phyloP scores from a whole-genome alignment of 2,888 invertebrate species.

The Germaria angustata region DNA sequence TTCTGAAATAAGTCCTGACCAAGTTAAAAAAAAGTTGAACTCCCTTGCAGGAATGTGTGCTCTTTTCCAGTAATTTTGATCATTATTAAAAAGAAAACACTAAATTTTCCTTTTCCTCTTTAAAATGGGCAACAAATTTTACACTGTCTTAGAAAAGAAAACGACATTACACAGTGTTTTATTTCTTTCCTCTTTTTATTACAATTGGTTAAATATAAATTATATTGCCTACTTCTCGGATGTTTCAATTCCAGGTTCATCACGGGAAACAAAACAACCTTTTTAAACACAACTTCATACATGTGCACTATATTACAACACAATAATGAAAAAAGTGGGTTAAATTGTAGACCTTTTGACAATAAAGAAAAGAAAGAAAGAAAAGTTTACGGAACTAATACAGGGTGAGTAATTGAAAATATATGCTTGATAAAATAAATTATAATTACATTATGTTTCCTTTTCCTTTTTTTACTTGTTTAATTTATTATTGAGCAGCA shows the following conservation, averaged over 20 bases:
- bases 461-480: constrained; percentile 21
- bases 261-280: constrained; percentile 13
- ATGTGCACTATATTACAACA: neutral
- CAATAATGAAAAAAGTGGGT: constrained; percentile 51
- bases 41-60: too few relatives aligned
- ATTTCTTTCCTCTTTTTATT: too few relatives aligned
- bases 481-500: constrained; percentile 34
- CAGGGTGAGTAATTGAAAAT: constrained; percentile 67
- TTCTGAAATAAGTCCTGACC: too few relatives aligned
- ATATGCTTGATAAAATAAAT: constrained; percentile 57
- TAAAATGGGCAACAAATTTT: too few relatives aligned
- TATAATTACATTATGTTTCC: constrained; percentile 58
- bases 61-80: too few relatives aligned
- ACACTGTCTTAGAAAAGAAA: neutral
- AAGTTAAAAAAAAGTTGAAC: too few relatives aligned
- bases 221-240: neutral
- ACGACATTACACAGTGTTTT: neutral
- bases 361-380: constrained; percentile 1
- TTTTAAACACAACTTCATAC: neutral
- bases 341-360: constrained; percentile 56
- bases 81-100: too few relatives aligned
- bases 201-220: too few relatives aligned
- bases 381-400: constrained; percentile 5
- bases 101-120: too few relatives aligned
- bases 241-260: constrained; percentile 42